phyloP scores from a whole-genome alignment of 1,140 invertebrate genomes.

The Zaprionus ornatus region DNA sequence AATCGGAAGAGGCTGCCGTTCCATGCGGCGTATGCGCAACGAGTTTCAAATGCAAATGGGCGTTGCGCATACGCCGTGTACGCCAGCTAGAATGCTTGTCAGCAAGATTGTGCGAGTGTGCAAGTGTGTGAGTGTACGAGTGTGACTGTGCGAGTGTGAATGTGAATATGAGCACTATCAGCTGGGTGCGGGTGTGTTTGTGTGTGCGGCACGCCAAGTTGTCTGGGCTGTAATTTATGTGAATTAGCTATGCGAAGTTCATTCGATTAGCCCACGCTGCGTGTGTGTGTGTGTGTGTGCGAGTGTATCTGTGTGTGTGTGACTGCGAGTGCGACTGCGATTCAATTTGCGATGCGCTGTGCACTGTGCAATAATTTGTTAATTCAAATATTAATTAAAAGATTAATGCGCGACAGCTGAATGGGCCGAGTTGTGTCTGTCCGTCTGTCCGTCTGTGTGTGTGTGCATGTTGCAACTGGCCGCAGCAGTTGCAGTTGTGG shows the following conservation, averaged over 20 bases:
- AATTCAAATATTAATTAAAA: conserved; percentile 82
- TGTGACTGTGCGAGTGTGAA: conserved; percentile 1
- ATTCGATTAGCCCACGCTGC: conserved; percentile 70
- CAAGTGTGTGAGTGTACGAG: neutral
- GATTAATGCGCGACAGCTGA: conserved; percentile 56
- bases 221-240: conserved; percentile 72
- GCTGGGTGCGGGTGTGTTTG: conserved; percentile 13
- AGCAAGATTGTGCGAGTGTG: neutral
- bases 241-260: conserved; percentile 79
- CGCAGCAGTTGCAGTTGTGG: neutral
- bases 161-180: conserved; percentile 1
- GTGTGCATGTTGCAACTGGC: neutral
- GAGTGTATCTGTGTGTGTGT: neutral
- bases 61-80: conserved; percentile 79
- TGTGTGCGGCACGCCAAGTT: conserved; percentile 42
- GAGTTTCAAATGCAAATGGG: conserved; percentile 81
- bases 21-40: conserved; percentile 80
- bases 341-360: conserved; percentile 47
- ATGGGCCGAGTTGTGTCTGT: conserved; percentile 26
- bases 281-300: neutral
- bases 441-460: neutral
- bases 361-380: conserved; percentile 65
- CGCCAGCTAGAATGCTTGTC: neutral
- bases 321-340: conserved; percentile 12
- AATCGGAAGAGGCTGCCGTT: conserved; percentile 67